Percentiles rank a stretch among this genome's conserved stretches.
phyloP scores from a whole-genome alignment of 2,888 invertebrate species.

The Yponomeuta plumbellus region DNA sequence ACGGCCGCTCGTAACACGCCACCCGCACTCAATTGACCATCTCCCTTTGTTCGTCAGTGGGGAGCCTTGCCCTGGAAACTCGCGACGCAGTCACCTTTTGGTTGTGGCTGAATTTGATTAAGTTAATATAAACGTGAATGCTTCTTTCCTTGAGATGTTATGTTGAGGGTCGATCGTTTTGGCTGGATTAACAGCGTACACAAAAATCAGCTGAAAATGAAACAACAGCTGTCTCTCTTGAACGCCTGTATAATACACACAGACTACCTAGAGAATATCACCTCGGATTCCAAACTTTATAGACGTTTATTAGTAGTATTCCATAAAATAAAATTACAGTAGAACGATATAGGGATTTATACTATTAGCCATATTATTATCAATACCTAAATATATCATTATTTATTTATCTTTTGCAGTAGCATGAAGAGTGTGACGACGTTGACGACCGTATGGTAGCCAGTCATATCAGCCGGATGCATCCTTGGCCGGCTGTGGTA shows the following conservation, averaged over 20 bases:
- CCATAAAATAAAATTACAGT: too few species aligned
- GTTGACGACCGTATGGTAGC: too few species aligned
- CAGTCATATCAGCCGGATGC: too few species aligned
- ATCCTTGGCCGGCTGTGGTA: too few species aligned
- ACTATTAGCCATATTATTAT: too few species aligned
- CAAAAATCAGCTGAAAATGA: constrained; percentile 76
- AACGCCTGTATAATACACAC: constrained; percentile 1
- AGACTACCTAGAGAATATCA: background rate
- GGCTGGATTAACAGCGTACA: constrained; percentile 52
- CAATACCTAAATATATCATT: too few species aligned
- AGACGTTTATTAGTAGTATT: too few species aligned
- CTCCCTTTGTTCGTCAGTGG: constrained; percentile 64
- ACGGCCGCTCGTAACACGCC: constrained; percentile 61
- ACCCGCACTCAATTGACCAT: constrained; percentile 64
- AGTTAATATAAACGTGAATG: background rate
- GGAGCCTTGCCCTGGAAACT: constrained; percentile 29
- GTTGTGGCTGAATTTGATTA: constrained; percentile 3
- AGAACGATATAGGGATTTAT: too few species aligned
- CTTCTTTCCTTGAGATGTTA: constrained; percentile 15
- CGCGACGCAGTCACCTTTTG: constrained; percentile 21
- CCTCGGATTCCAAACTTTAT: too few species aligned
- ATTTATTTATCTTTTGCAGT: too few species aligned
- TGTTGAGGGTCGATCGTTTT: constrained; percentile 20
- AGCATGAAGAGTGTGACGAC: too few species aligned
- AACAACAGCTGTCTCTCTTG: constrained; percentile 75